These are phyloP conservation scores for Cheilosia soror DNA, from an alignment of 2,888 invertebrate genomes.

Conservation along the genomic window DNA sequence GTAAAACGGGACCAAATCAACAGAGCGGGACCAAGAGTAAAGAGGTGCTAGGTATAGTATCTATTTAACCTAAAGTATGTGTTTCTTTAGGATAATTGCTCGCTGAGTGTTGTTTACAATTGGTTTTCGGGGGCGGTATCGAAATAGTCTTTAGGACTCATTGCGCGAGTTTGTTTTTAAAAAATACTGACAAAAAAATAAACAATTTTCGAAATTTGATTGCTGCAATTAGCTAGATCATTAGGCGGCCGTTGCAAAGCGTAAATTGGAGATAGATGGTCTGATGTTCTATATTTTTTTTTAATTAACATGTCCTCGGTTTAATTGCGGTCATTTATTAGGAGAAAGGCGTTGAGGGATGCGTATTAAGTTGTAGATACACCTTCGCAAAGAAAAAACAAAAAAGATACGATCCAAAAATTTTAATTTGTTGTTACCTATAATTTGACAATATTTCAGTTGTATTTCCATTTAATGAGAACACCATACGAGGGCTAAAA, in stretches of 20 bases:
- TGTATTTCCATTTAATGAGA: too few relatives aligned
- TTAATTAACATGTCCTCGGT: not conserved
- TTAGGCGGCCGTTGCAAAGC: constrained; percentile 11
- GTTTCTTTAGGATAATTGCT: constrained; percentile 26
- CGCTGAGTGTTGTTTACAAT: constrained; percentile 25
- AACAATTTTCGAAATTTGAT: constrained; percentile 27
- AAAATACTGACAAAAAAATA: constrained; percentile 7
- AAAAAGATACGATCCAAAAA: too few relatives aligned
- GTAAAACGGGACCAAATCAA: constrained; percentile 37
- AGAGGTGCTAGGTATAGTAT: not conserved
- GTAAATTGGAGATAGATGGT: not conserved
- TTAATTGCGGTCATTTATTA: not conserved
- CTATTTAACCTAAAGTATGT: not conserved
- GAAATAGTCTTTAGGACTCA: not conserved
- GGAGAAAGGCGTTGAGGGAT: too few relatives aligned
- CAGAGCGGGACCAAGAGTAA: not conserved
- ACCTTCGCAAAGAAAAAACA: too few relatives aligned
- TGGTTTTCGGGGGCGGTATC: not conserved
- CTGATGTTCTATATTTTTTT: not conserved
- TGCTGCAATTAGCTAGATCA: constrained; percentile 41
- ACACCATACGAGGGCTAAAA: too few relatives aligned
- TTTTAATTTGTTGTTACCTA: too few relatives aligned
- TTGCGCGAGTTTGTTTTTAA: not conserved
- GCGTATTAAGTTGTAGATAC: too few relatives aligned
- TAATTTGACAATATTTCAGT: too few relatives aligned